Evolutionary conservation across 2,888 invertebrate species (phyloP), one percentile per base, ranked within the genome.

Genomic region (Coenonympha glycerion): DNA sequence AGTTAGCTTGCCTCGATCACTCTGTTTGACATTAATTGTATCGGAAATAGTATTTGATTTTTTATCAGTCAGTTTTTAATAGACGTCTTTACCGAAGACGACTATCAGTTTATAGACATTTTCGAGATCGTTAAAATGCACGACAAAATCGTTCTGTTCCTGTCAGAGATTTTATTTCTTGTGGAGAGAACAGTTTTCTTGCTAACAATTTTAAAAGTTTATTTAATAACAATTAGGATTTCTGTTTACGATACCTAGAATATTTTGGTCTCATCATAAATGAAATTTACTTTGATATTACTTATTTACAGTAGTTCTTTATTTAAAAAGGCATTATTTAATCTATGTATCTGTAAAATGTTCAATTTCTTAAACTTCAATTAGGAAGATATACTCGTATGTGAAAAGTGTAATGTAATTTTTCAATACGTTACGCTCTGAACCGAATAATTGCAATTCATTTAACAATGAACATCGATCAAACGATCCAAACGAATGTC

Each of bases 1-100:
- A 81, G 82, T 74, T 72, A 70, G 68, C 60, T 59, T 50, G 54
- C 46, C 55, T 52, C 42, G 59, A 61, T 60, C 54, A 52, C 56
- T 55, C 62, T 57, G 53, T 57, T 58, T 58, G 56, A 57, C 55
- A 53, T 57, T 60, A 60, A 62, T 62, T 60, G 61, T 60, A 44
- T 31, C 45, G 36, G 33, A 26, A 47, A 48, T 26, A 36, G 19
- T 44, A 47, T 55, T 49, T 44, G 45, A 49, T 28, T 49, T 22
- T 44, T 47, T 44, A 33, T 45, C 40, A 13, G 40, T 45, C 40
- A 13, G 40, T 45, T 24, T 34, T 45, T 41, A 41, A 41, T 30
- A 30, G 41, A 41, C 11, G 19, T 41, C 28, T 19, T 41, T 30
- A 41, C 11, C 26, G 18, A 19, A 28, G 30, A 13, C 18, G 28